A percentile compares a stretch with the other conserved stretches of the same genome.
phyloP scores from a whole-genome alignment of 2,113 vertebrate species.

The Pheucticus melanocephalus region DNA sequence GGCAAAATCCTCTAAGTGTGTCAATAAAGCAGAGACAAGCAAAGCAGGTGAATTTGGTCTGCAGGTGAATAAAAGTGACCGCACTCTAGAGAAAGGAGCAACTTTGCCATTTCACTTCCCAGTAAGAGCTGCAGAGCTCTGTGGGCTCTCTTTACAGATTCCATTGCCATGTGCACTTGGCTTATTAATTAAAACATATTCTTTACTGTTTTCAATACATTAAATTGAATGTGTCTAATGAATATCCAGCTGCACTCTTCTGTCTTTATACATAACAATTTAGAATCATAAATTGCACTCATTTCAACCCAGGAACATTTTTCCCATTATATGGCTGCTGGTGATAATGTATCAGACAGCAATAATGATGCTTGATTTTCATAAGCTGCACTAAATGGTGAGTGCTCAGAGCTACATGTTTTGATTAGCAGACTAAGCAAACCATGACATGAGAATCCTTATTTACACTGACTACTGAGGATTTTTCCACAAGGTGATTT shows the following conservation, averaged over 20 bases:
- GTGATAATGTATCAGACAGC: constrained; percentile 20
- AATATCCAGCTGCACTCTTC: constrained; percentile 50
- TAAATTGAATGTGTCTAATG: constrained; percentile 43
- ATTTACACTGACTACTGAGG: neutral
- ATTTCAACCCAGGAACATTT: constrained; percentile 28
- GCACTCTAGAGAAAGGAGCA: neutral
- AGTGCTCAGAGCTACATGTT: constrained; percentile 40
- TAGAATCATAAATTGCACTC: constrained; percentile 48
- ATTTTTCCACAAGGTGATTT: neutral
- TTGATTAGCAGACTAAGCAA: constrained; percentile 50
- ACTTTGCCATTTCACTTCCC: neutral
- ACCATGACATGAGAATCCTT: constrained; percentile 1
- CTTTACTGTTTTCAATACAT: constrained; percentile 51
- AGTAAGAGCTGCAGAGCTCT: neutral
- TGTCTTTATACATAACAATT: constrained; percentile 37
- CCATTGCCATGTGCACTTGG: neutral
- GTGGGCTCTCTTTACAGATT: neutral
- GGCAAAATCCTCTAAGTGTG: neutral
- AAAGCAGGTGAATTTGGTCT: neutral
- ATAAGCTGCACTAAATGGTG: constrained; percentile 26
- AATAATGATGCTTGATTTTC: constrained; percentile 59
- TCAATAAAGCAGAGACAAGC: neutral
- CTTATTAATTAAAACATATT: constrained; percentile 60
- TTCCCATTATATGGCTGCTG: constrained; percentile 26
- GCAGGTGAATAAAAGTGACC: neutral